phyloP scores from a whole-genome alignment of 2,113 vertebrate species.

The Alligator mississippiensis region DNA sequence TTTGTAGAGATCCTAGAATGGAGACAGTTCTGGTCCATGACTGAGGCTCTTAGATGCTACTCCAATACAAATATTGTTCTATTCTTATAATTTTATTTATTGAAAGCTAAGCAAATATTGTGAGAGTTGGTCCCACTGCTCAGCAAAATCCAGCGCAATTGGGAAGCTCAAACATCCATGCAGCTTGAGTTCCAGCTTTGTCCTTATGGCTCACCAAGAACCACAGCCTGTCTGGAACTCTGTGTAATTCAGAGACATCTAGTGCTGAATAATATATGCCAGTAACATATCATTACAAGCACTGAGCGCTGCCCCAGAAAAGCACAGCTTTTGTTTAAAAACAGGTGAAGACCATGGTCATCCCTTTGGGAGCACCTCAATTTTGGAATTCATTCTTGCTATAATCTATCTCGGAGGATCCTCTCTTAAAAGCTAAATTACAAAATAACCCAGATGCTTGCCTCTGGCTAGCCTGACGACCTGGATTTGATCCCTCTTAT shows the following conservation, averaged over 20 bases:
- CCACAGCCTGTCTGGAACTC: neutral
- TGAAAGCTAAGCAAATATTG: too few species aligned
- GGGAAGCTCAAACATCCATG: neutral
- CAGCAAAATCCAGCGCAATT: too few species aligned
- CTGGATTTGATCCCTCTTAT: conserved; percentile 11
- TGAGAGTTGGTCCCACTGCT: too few species aligned
- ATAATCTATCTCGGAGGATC: neutral
- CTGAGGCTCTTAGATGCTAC: too few species aligned
- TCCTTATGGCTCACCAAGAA: neutral
- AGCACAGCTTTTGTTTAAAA: neutral
- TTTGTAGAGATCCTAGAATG: too few species aligned
- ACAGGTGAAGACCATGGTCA: neutral
- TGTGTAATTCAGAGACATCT: neutral
- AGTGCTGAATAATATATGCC: neutral
- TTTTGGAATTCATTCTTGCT: neutral
- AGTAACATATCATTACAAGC: neutral
- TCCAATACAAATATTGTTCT: too few species aligned
- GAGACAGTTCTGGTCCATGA: too few species aligned
- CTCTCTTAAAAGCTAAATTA: neutral
- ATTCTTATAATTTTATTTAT: too few species aligned
- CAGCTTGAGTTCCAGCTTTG: neutral
- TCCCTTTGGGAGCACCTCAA: neutral
- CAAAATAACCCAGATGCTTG: neutral
- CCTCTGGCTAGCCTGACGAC: conserved; percentile 7
- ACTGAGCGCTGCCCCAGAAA: neutral